Conservation (phyloP, 2,113 vertebrate species). For the Chrysemys picta region DNA sequence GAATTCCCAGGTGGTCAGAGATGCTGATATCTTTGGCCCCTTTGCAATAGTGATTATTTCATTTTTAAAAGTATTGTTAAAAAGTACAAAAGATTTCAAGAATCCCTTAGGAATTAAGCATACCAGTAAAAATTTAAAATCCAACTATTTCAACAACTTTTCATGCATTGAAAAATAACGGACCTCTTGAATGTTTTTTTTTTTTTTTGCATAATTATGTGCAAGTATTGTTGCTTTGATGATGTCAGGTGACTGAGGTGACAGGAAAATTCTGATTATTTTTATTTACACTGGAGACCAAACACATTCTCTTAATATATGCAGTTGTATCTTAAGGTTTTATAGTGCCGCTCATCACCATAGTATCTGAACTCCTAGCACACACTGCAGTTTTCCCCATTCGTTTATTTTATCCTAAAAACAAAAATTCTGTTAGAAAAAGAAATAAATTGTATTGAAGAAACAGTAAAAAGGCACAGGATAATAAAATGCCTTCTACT, state of each 20-base stretch:
- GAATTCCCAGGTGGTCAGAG: background rate
- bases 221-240: background rate
- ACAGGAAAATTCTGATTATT: background rate
- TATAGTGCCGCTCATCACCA: background rate
- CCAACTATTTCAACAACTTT: background rate
- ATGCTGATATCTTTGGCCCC: background rate
- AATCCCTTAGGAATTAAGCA: background rate
- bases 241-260: background rate
- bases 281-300: too few species aligned
- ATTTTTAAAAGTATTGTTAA: background rate
- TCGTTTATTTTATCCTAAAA: background rate
- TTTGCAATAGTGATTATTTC: background rate
- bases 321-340: background rate
- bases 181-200: background rate
- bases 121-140: background rate
- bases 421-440: slow-evolving; percentile 35
- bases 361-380: slow-evolving; percentile 15
- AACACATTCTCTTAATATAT: background rate
- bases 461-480: slow-evolving; percentile 4
- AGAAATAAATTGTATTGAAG: slow-evolving; percentile 48
- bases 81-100: background rate
- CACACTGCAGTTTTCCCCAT: background rate
- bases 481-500: background rate
- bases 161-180: background rate
- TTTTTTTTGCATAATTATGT: background rate